phyloP scores from a whole-genome alignment of 2,113 vertebrate species.

The Hyperoodon ampullatus region DNA sequence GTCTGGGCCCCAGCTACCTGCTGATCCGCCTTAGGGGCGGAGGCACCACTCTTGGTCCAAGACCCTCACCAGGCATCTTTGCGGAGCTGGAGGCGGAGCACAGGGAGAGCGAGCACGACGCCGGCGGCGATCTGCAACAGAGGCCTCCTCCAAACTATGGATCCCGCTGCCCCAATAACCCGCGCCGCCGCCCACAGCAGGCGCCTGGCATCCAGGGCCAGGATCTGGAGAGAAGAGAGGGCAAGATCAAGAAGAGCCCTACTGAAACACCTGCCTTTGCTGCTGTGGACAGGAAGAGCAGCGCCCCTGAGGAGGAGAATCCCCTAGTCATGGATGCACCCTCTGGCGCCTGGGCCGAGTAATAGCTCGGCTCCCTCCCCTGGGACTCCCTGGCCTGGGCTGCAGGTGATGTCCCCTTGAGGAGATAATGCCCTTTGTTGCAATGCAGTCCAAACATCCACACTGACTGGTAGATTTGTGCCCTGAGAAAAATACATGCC shows the following conservation, averaged over 20 bases:
- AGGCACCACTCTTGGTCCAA: not conserved
- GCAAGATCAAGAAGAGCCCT: not conserved
- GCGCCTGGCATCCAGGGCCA: not conserved
- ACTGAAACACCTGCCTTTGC: not conserved
- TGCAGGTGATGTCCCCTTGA: not conserved
- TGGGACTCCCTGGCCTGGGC: not conserved
- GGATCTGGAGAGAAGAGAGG: not conserved
- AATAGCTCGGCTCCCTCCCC: not conserved
- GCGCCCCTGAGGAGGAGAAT: not conserved
- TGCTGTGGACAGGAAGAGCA: not conserved
- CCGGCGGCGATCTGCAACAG: fast-evolving
- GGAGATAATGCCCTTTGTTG: not conserved
- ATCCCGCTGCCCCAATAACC: not conserved
- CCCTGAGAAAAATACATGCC: not conserved
- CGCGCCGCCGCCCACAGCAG: fast-evolving
- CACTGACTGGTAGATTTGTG: not conserved
- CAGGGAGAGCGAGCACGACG: fast-evolving
- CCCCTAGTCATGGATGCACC: fast-evolving
- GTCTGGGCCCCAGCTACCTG: not conserved
- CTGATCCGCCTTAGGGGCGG: not conserved
- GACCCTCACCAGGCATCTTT: not conserved
- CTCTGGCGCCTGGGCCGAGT: not conserved
- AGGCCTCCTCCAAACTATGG: not conserved
- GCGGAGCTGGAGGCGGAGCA: not conserved
- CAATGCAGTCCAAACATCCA: not conserved